Evolutionary conservation across 2,113 vertebrate species (phyloP).

Genomic region (Labrus mixtus): DNA sequence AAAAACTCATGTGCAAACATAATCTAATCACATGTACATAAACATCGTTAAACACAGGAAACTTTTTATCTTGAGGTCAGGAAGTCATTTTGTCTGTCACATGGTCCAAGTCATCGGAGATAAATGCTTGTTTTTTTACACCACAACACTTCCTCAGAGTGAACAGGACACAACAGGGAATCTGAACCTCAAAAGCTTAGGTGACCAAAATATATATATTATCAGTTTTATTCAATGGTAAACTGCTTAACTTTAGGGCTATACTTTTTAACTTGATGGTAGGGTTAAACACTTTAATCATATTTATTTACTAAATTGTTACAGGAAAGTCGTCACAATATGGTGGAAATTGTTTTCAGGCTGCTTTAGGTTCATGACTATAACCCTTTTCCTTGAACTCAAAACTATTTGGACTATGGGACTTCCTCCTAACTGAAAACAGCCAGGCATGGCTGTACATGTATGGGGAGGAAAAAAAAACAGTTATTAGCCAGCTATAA

Average conservation of each 20-base stretch:
- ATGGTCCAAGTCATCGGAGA: constrained; percentile 44
- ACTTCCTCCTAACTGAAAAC: constrained; percentile 34
- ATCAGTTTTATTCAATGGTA: no score
- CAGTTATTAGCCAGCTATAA: constrained; percentile 57
- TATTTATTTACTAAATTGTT: no score
- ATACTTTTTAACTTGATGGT: no score
- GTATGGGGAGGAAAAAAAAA: constrained; percentile 33
- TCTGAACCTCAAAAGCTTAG: no score
- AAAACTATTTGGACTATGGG: constrained; percentile 58
- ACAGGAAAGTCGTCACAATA: no score
- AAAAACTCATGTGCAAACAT: neutral
- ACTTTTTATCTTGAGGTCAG: constrained; percentile 61
- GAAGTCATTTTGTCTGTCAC: constrained; percentile 71
- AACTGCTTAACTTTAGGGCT: no score
- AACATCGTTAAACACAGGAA: constrained; percentile 73
- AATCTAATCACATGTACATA: constrained; percentile 34
- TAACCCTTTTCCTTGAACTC: constrained; percentile 41
- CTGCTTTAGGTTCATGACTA: constrained; percentile 30
- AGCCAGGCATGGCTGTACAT: constrained; percentile 30
- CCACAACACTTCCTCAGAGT: constrained; percentile 32
- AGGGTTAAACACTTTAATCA: no score
- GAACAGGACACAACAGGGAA: neutral
- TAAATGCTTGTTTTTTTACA: constrained; percentile 55
- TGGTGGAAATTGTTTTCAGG: neutral
- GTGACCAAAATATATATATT: no score